These are phyloP conservation scores for Rhimphoctona megacephalus DNA, from an alignment of 2,888 invertebrate species.

Conservation along the genomic window DNA sequence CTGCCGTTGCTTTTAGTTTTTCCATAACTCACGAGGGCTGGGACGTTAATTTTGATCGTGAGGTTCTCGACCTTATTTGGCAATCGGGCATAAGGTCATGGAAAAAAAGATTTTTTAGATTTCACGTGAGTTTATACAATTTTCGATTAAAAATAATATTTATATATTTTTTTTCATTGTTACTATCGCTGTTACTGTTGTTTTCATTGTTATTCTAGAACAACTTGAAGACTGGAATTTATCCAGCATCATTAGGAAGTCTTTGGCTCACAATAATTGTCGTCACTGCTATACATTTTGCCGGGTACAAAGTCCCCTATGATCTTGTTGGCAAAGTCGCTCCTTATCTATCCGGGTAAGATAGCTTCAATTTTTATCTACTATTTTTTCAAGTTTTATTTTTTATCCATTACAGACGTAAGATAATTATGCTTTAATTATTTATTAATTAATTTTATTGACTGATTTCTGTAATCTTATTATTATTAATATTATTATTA, in stretches of 20 bases:
- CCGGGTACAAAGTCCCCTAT: conserved; percentile 92
- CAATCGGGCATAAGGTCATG: conserved; percentile 97
- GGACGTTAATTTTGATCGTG: conserved; percentile 98
- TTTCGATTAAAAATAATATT: background rate
- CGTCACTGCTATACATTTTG: conserved; percentile 92
- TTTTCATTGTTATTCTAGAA: conserved; percentile 88
- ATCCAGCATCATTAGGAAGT: conserved; percentile 97
- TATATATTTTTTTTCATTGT: background rate
- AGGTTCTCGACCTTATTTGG: conserved; percentile 98
- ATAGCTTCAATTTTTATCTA: background rate
- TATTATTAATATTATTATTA: background rate
- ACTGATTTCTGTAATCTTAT: background rate
- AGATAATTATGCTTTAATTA: background rate
- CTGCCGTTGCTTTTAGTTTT: conserved; percentile 98
- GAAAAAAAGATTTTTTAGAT: conserved; percentile 96
- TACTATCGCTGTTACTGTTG: background rate
- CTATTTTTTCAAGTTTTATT: background rate
- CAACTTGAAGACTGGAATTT: conserved; percentile 97
- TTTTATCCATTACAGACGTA: background rate
- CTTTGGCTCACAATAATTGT: conserved; percentile 93
- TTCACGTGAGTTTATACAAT: conserved; percentile 89
- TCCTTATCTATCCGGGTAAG: conserved; percentile 91
- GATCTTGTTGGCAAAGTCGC: conserved; percentile 92
- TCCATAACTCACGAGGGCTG: conserved; percentile 99
- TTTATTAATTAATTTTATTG: background rate